A percentile compares a stretch with the other conserved stretches of the same genome.
Conservation (phyloP, 2,113 vertebrate genomes). For the Typhlomys cinereus region DNA sequence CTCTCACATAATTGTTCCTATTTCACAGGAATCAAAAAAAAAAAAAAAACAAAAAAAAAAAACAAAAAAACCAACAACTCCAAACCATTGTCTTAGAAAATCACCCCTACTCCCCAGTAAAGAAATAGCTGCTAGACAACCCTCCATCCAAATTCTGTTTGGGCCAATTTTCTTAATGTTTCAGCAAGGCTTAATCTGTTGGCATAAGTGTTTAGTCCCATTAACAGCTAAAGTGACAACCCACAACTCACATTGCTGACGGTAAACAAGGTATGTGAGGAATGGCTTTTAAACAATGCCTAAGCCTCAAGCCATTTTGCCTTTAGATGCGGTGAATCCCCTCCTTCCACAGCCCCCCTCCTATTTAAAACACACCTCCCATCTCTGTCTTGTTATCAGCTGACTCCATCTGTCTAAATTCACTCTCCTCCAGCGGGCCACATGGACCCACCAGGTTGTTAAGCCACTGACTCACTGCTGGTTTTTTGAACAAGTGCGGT, state of each 20-base stretch:
- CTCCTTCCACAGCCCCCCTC: slow-evolving; percentile 67
- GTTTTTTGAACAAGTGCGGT: neutral
- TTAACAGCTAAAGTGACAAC: slow-evolving; percentile 90
- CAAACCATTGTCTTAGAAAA: slow-evolving; percentile 83
- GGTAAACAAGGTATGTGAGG: slow-evolving; percentile 89
- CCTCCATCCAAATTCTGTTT: slow-evolving; percentile 84
- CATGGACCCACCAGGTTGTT: neutral
- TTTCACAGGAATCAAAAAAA: slow-evolving; percentile 70
- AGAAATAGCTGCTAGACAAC: slow-evolving; percentile 82
- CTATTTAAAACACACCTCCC: slow-evolving; percentile 60
- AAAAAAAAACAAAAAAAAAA: slow-evolving; percentile 52
- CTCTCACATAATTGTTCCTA: slow-evolving; percentile 70
- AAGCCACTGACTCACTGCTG: neutral
- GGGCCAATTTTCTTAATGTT: slow-evolving; percentile 88
- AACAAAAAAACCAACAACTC: too few species aligned
- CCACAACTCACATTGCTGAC: slow-evolving; percentile 86
- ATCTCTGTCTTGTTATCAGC: slow-evolving; percentile 73
- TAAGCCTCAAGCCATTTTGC: slow-evolving; percentile 85
- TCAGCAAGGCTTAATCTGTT: slow-evolving; percentile 89
- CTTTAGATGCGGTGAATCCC: slow-evolving; percentile 83
- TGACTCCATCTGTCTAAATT: slow-evolving; percentile 78
- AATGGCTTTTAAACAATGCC: slow-evolving; percentile 86
- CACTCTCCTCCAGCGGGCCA: slow-evolving; percentile 68
- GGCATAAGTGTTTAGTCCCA: slow-evolving; percentile 90
- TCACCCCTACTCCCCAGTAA: slow-evolving; percentile 57